Conservation (phyloP, 2,113 vertebrate genomes). For the Narcine bancroftii region DNA sequence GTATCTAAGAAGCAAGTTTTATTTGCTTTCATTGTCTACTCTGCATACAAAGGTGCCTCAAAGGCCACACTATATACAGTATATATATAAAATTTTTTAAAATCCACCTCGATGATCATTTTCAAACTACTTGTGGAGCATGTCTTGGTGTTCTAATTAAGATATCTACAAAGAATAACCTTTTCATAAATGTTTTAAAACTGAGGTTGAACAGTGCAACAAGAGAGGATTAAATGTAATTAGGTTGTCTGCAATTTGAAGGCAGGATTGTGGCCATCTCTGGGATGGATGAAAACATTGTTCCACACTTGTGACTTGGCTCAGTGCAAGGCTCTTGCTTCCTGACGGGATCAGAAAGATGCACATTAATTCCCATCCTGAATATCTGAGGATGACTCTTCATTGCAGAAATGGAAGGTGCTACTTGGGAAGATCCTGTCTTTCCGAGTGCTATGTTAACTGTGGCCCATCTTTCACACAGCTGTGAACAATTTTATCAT, state of each 20-base stretch:
- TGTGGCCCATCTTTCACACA: background rate
- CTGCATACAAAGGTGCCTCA: background rate
- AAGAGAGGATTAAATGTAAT: background rate
- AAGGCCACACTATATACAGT: no score
- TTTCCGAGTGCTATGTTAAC: background rate
- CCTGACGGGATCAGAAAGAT: background rate
- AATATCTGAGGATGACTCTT: no score
- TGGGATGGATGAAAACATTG: background rate
- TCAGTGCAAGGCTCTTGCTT: background rate
- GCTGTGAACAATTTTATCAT: background rate
- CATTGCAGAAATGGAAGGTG: no score
- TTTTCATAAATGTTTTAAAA: background rate
- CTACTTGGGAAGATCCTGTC: background rate
- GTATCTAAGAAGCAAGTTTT: background rate
- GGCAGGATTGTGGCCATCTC: background rate
- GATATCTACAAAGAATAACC: background rate
- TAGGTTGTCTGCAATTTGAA: background rate
- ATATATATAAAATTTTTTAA: background rate
- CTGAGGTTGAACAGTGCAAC: background rate
- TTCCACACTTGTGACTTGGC: no score
- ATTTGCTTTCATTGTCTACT: background rate
- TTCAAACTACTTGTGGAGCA: background rate
- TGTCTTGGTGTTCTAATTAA: background rate
- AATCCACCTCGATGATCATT: background rate
- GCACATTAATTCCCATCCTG: background rate